These are phyloP conservation scores for Thaumatotibia leucotreta DNA, from an alignment of 1,140 invertebrate species.

Conservation along the genomic window DNA sequence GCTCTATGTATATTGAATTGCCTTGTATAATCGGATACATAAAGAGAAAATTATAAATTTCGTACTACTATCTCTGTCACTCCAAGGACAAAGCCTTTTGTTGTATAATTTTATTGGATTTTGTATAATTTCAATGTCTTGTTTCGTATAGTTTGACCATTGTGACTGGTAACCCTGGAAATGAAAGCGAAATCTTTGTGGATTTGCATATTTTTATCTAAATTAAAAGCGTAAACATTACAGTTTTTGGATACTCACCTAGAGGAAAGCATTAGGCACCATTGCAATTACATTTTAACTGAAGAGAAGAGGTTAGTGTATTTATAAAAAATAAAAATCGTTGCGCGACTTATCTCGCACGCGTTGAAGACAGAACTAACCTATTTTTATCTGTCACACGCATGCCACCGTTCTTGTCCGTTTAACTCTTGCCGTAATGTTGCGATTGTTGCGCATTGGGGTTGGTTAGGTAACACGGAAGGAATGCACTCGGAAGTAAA, in stretches of 20 bases:
- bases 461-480: constrained; percentile 2
- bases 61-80: too few species aligned
- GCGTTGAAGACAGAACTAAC: constrained; percentile 40
- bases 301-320: neutral
- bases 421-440: neutral
- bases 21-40: too few species aligned
- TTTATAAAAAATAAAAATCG: neutral
- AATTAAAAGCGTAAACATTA: neutral
- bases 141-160: too few species aligned
- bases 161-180: too few species aligned
- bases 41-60: too few species aligned
- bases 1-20: too few species aligned
- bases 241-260: neutral
- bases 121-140: too few species aligned
- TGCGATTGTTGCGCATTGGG: neutral
- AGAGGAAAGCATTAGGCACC: neutral
- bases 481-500: constrained; percentile 4
- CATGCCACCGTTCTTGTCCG: constrained; percentile 3
- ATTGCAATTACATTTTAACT: neutral
- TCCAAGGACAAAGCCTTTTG: too few species aligned
- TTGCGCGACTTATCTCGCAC: neutral
- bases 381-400: constrained; percentile 58
- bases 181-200: neutral
- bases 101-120: too few species aligned
- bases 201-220: neutral